Evolutionary conservation across 2,888 invertebrate species (phyloP).

Genomic region (Dolomedes plantarius): DNA sequence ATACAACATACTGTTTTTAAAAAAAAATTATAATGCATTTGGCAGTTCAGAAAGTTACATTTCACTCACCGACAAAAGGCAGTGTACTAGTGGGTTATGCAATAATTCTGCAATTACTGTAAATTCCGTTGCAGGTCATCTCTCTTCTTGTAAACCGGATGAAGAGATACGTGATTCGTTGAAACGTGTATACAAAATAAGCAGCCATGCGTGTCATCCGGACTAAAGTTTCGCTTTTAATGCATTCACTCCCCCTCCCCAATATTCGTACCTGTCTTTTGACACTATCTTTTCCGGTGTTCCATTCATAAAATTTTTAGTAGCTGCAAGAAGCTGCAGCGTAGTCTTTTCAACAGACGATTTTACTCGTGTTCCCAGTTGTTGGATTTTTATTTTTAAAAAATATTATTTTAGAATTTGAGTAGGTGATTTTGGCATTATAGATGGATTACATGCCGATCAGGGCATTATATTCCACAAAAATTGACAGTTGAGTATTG

Average conservation of each 20-base stretch:
- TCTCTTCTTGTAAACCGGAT: conserved; percentile 8
- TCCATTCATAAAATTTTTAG: not conserved
- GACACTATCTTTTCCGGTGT: not conserved
- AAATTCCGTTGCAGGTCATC: conserved; percentile 12
- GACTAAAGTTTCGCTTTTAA: conserved; percentile 30
- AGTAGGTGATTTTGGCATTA: no score
- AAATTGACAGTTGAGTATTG: no score
- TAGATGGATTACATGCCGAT: no score
- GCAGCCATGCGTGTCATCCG: conserved; percentile 27
- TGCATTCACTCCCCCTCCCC: not conserved
- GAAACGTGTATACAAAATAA: conserved; percentile 20
- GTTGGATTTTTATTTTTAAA: no score
- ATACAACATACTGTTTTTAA: no score
- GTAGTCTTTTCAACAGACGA: no score
- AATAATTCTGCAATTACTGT: not conserved
- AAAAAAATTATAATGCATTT: no score
- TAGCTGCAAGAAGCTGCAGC: no score
- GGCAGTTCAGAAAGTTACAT: no score
- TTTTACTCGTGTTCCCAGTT: no score
- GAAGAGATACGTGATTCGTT: conserved; percentile 25
- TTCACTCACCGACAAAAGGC: not conserved
- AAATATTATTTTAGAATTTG: no score
- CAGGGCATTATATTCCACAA: no score
- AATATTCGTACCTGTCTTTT: not conserved
- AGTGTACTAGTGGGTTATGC: not conserved